phyloP scores from a whole-genome alignment of 2,888 invertebrate species.

The Volucella zonaria region DNA sequence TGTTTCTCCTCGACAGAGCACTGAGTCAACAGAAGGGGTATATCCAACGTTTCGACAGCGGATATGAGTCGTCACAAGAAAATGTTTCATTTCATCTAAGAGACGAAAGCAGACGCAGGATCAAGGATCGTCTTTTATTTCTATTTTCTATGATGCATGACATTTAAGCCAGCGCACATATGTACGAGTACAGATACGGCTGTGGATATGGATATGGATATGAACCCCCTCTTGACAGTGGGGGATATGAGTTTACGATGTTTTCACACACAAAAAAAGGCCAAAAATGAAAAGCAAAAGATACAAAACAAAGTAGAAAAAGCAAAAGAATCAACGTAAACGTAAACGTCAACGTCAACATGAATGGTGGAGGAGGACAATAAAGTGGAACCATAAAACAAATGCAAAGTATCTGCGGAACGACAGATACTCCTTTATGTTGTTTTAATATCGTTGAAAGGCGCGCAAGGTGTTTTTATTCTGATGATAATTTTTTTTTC shows the following conservation, averaged over 20 bases:
- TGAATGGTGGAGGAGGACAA: slow-evolving; percentile 28
- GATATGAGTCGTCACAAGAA: slow-evolving; percentile 52
- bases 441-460: slow-evolving; percentile 65
- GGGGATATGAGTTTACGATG: slow-evolving; percentile 49
- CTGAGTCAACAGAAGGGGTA: slow-evolving; percentile 34
- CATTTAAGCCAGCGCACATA: slow-evolving; percentile 42
- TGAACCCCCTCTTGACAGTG: background rate
- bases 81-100: slow-evolving; percentile 36
- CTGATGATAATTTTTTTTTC: slow-evolving; percentile 53
- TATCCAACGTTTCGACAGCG: slow-evolving; percentile 9
- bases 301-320: too few species aligned
- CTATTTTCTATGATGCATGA: slow-evolving; percentile 65
- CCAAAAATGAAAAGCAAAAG: background rate
- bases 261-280: slow-evolving; percentile 15
- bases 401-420: slow-evolving; percentile 72
- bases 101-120: slow-evolving; percentile 6
- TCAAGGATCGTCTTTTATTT: slow-evolving; percentile 58
- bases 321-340: background rate
- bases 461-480: slow-evolving; percentile 67
- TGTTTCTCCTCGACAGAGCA: slow-evolving; percentile 5
- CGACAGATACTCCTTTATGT: slow-evolving; percentile 66
- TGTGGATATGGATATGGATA: background rate
- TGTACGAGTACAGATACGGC: background rate
- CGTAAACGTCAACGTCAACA: background rate
- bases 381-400: slow-evolving; percentile 64